Evolutionary conservation across 2,888 invertebrate species (phyloP).

Genomic region (Branchellion lobata): DNA sequence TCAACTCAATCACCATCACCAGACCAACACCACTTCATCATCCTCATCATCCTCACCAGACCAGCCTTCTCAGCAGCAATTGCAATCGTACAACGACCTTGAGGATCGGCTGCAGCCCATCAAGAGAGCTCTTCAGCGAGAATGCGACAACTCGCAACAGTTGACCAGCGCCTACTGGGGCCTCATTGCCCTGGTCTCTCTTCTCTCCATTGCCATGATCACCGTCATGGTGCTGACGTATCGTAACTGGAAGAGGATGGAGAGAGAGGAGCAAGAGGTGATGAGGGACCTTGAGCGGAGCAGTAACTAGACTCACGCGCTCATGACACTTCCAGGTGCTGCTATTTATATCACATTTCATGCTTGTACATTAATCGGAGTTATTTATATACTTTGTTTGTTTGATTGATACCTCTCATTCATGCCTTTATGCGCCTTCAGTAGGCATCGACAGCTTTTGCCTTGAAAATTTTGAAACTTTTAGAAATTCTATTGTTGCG

Average conservation of each 20-base stretch:
- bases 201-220: slow-evolving; percentile 49
- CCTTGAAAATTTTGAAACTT: too few relatives aligned
- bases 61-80: neutral
- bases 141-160: slow-evolving; percentile 3
- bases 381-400: too few relatives aligned
- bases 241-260: slow-evolving; percentile 44
- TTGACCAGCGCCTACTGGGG: slow-evolving; percentile 44
- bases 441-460: too few relatives aligned
- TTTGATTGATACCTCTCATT: neutral
- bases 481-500: too few relatives aligned
- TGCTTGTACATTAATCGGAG: too few relatives aligned
- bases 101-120: slow-evolving; percentile 16
- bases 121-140: slow-evolving; percentile 10
- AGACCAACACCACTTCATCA: neutral
- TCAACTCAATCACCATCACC: too few relatives aligned
- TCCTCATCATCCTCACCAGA: neutral
- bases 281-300: too few relatives aligned
- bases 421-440: too few relatives aligned
- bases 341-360: too few relatives aligned
- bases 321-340: too few relatives aligned
- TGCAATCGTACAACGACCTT: slow-evolving; percentile 18
- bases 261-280: neutral
- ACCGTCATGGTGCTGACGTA: slow-evolving; percentile 47
- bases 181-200: slow-evolving; percentile 48
- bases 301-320: too few relatives aligned